Base-by-base conservation (phyloP, 1,140 invertebrate genomes). In the Spodoptera frugiperda region DNA sequence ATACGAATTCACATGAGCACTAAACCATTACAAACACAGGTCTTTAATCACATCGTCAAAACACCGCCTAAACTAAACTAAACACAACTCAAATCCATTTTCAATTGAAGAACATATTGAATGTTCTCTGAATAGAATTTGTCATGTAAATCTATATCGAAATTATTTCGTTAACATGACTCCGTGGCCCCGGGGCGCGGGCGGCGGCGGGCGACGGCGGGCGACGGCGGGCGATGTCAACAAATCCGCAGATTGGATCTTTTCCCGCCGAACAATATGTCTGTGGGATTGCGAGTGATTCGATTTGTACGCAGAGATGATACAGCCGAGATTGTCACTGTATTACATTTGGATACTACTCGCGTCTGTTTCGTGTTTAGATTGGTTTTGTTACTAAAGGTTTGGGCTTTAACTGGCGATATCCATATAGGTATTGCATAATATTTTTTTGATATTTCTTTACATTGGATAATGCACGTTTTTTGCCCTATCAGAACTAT, bases 251-350 rank as follows among this genome's bases (percentile, higher is more conserved):
- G 71, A 73, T 73, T 73, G 55, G 39, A 49, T 73, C 55, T 19
- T 25, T 46, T 53, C 61, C 68, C 5, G 14, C 68, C 3, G 14
- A 73, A 73, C 71, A 73, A 73, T 73, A 73, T 73, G 71, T 73
- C 71, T 73, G 44, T 21, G 44, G 71, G 71, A 73, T 73, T 61
- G 71, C 39, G 71, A 10, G 55, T 73, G 55, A 73, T 73, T 73
- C 55, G 71, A 73, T 73, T 73, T 73, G 55, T 33, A 9, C 51
- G 4, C 2, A 49, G 46, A 49, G 55, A 73, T 73, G 71, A 73
- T 73, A 73, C 39, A 12, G 21, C 48, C 55, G 54, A 73, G 39
- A 73, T 73, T 73, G 55, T 73, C 71, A 61, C 44, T 61, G 33
- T 44, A 44, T 61, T 61, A 33, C 21, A 49, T 49, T 48, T 25